A percentile compares a stretch with the other conserved stretches of the same genome.
phyloP scores from a whole-genome alignment of 2,888 invertebrate species.

The Cotesia congregata region DNA sequence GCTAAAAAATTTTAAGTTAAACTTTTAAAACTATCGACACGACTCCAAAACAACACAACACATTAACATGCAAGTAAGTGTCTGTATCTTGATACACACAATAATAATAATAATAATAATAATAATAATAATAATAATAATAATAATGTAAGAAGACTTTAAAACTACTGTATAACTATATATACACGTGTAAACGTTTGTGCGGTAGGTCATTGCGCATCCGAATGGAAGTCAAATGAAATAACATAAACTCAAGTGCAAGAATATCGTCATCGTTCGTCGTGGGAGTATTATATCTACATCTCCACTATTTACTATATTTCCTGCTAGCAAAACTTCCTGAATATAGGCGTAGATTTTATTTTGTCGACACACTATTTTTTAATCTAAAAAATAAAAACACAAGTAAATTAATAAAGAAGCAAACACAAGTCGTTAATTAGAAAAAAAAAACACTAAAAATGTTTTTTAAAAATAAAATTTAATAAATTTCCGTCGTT shows the following conservation, averaged over 20 bases:
- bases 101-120: neutral
- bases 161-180: neutral
- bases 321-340: neutral
- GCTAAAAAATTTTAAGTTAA: neutral
- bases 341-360: neutral
- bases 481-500: too few species aligned
- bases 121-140: neutral
- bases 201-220: constrained; percentile 50
- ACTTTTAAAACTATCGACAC: neutral
- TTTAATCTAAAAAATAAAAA: too few species aligned
- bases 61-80: neutral
- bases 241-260: constrained; percentile 23
- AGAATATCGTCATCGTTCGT: constrained; percentile 30
- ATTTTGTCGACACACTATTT: too few species aligned
- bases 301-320: constrained; percentile 10
- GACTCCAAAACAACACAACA: neutral
- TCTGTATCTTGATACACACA: neutral
- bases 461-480: too few species aligned
- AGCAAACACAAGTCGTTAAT: too few species aligned
- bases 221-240: constrained; percentile 29
- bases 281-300: neutral
- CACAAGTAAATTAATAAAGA: too few species aligned
- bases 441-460: too few species aligned
- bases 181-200: constrained; percentile 14
- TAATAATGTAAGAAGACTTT: neutral